Evolutionary conservation across 2,797 vertebrate genomes (phyloP), one percentile per base, ranked within the genome.

Genomic region (Chrysocyon brachyurus): DNA sequence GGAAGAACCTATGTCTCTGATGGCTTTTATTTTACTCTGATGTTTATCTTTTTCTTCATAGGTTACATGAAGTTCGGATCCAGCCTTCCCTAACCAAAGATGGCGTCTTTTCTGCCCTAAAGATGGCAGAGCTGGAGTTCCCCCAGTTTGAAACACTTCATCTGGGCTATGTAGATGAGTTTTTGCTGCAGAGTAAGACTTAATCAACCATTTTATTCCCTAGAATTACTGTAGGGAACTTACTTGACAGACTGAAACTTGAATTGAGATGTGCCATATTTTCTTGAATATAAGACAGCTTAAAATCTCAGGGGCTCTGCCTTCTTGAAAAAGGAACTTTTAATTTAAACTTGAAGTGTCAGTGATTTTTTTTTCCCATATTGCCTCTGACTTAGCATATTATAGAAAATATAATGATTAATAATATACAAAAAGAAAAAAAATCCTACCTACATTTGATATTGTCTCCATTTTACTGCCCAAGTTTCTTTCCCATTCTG

Each of bases 31-130:
- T 97, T 96, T 75, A 92, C 63, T 96, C 40, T 61, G 46, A 24
- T 36, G 1, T 75, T 24, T 96, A 66, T 96, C 10, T 94, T 88
- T 91, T 94, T 97, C 11, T 95, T 83, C 82, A 26, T 98, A 99
- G 99, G 98, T 99, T 99, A 97, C 99, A 99, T 98, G 99, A 99
- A 99, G 99, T 99, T 97, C 99, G 99, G 90, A 99, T 99, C 98
- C 99, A 99, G 98, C 99, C 99, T 97, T 99, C 99, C 61, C 98
- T 99, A 97, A 99, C 99, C 98, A 99, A 99, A 99, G 99, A 99
- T 73, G 99, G 99, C 68, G 99, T 99, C 92, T 99, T 99, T 98
- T 99, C 99, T 83, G 99, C 99, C 97, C 99, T 99, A 73, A 99
- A 99, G 98, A 99, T 99, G 99, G 99, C 99, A 94, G 99, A 99